Base-by-base conservation (phyloP, 2,113 vertebrate genomes). In the Perca flavescens region DNA sequence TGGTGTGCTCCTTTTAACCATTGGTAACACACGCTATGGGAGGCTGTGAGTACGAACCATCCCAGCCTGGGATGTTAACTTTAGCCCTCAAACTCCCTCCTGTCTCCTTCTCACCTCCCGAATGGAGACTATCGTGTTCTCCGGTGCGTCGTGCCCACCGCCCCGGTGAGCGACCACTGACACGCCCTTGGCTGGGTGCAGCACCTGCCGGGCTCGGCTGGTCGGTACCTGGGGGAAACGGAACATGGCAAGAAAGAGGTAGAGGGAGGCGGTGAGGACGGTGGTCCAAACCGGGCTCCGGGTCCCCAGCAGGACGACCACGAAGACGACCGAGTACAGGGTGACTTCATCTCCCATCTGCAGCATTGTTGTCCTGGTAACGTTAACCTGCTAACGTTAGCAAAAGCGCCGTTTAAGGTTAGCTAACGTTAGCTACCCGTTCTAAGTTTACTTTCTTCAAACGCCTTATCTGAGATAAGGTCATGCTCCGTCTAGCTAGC, bases 101-200 rank as follows among this genome's bases (percentile, higher is more conserved):
- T 6, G 12, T 8, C 52, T 19, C 31, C 16, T 22, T 22, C 96
- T 92, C 76, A 98, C 98, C 96, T 96, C 94, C 53, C 96, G 91
- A 68, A 99, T 97, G 28, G 98, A 96, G 1, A 95, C 96, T 61
- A 99, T 91, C 0, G 98, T 99, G 95, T 99, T 99, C 94, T 99
- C 98, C 4, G 98, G 98, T 1, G 97, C 97, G 79, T 99, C 98
- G 93, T 99, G 96, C 2, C 95, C 95, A 1, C 96, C 98, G 28
- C 96, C 97, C 49, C 98, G 96, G 90, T 99, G 98, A 25, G 97
- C 98, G 75, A 99, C 93, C 73, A 93, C 93, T 0, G 96, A 94
- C 63, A 95, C 87, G 46, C 74, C 81, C 5, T 17, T 43, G 49
- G 82, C 90, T 14, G 97, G 97, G 77, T 92, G 94, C 71, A 99